Percentiles rank a stretch among this genome's conserved stretches.
phyloP scores from a whole-genome alignment of 2,888 invertebrate genomes.

The Sicus ferrugineus region DNA sequence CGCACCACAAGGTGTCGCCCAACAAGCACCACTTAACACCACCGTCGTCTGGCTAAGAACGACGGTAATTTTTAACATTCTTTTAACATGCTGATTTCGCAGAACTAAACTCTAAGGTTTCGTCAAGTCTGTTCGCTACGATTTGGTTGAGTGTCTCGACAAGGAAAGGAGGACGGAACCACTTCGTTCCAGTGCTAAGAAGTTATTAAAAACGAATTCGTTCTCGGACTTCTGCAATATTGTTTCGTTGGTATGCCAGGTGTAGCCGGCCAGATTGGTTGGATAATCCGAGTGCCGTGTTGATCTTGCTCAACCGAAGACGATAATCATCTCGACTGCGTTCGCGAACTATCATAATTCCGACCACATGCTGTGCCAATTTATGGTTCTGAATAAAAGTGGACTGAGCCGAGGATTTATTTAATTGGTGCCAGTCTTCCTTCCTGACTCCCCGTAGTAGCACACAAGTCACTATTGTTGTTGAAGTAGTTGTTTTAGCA shows the following conservation, averaged over 20 bases:
- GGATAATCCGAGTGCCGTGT: background rate
- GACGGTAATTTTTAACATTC: conserved; percentile 4
- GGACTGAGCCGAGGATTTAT: background rate
- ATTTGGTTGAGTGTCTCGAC: background rate
- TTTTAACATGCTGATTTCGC: background rate
- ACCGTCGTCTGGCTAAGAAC: background rate
- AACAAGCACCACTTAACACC: conserved; percentile 35
- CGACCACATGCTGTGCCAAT: conserved; percentile 22
- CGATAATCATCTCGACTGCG: conserved; percentile 10
- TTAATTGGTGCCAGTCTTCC: background rate
- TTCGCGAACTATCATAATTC: conserved; percentile 23
- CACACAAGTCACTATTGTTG: background rate
- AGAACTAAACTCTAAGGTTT: conserved; percentile 21
- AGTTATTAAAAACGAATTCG: conserved; percentile 18
- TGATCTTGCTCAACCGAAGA: conserved; percentile 3
- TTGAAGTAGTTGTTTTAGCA: background rate
- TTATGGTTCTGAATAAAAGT: conserved; percentile 1
- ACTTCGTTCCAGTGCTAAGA: background rate
- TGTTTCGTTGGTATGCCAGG: background rate
- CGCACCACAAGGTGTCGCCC: conserved; percentile 29
- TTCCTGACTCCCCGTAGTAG: background rate
- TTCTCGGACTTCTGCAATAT: background rate
- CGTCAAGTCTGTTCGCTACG: background rate
- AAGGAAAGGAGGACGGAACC: background rate
- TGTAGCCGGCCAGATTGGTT: background rate